Evolutionary conservation across 2,888 invertebrate species (phyloP).

Genomic region (Coenonympha glycerion): DNA sequence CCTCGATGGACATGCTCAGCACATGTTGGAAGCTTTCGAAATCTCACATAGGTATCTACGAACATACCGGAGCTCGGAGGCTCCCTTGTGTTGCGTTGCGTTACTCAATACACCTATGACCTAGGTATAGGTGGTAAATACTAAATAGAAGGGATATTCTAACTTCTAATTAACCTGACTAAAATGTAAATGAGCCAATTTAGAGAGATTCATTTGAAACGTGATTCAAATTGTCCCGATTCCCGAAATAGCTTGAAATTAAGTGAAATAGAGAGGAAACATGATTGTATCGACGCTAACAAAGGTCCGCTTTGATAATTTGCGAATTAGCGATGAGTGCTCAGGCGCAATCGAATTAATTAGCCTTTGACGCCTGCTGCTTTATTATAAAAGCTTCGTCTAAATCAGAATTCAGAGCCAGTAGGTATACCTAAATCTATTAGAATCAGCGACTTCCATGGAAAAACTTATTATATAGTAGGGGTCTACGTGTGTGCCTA

Average conservation of each 20-base stretch:
- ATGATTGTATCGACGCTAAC: conserved; percentile 48
- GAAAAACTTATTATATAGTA: background rate
- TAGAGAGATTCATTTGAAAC: conserved; percentile 15
- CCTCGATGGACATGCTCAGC: too few relatives aligned
- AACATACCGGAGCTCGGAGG: too few relatives aligned
- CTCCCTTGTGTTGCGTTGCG: too few relatives aligned
- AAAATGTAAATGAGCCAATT: conserved; percentile 10
- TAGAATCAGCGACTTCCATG: background rate
- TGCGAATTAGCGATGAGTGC: conserved; percentile 62
- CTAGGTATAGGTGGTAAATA: too few relatives aligned
- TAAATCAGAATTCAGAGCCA: too few relatives aligned
- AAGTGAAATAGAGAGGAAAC: conserved; percentile 50
- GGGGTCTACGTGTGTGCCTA: too few relatives aligned
- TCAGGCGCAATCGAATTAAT: conserved; percentile 67
- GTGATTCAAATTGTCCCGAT: conserved; percentile 24
- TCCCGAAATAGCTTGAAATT: conserved; percentile 40
- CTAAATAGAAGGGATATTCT: background rate
- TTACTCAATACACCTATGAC: too few relatives aligned
- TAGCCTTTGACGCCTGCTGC: conserved; percentile 50
- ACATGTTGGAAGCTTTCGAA: too few relatives aligned
- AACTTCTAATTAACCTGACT: conserved; percentile 7
- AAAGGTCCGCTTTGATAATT: conserved; percentile 64
- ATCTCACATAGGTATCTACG: too few relatives aligned
- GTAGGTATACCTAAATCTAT: too few relatives aligned
- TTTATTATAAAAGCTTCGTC: conserved; percentile 15